phyloP scores from a whole-genome alignment of 2,888 invertebrate genomes.

The Amphipyra tragopoginis region DNA sequence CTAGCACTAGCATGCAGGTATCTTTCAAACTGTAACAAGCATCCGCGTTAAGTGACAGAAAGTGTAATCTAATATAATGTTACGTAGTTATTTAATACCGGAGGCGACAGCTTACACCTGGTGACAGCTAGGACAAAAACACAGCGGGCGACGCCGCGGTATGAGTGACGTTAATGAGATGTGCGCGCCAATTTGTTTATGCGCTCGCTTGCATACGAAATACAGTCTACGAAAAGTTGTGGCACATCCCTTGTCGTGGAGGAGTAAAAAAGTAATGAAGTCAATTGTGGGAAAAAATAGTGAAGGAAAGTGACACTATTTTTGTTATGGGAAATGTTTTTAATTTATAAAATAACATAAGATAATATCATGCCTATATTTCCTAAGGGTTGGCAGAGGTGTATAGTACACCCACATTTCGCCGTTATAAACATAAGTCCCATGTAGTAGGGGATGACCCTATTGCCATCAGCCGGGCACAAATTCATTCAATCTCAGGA shows the following conservation, averaged over 20 bases:
- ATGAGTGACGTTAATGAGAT: slow-evolving; percentile 64
- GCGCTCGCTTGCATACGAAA: slow-evolving; percentile 49
- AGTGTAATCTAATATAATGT: slow-evolving; percentile 58
- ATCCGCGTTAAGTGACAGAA: slow-evolving; percentile 53
- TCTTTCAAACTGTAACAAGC: slow-evolving; percentile 40
- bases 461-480: too few relatives aligned
- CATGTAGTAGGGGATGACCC: too few relatives aligned
- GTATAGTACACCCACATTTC: too few relatives aligned
- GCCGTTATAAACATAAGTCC: too few relatives aligned
- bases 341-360: too few relatives aligned
- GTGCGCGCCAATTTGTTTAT: slow-evolving; percentile 58
- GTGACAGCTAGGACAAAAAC: slow-evolving; percentile 57
- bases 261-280: slow-evolving; percentile 40
- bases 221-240: slow-evolving; percentile 41
- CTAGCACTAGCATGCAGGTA: slow-evolving; percentile 21
- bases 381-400: too few relatives aligned
- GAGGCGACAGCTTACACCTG: slow-evolving; percentile 56
- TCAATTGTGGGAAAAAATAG: slow-evolving; percentile 19
- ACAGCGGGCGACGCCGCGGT: slow-evolving; percentile 37
- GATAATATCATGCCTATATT: too few relatives aligned
- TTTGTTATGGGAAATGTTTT: too few relatives aligned
- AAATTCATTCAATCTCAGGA: too few relatives aligned
- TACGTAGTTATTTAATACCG: slow-evolving; percentile 59
- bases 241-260: slow-evolving; percentile 23
- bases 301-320: background rate